Percentiles rank a stretch among this genome's conserved stretches.
Conservation (phyloP, 2,888 invertebrate genomes). For the Apodemia mormo region DNA sequence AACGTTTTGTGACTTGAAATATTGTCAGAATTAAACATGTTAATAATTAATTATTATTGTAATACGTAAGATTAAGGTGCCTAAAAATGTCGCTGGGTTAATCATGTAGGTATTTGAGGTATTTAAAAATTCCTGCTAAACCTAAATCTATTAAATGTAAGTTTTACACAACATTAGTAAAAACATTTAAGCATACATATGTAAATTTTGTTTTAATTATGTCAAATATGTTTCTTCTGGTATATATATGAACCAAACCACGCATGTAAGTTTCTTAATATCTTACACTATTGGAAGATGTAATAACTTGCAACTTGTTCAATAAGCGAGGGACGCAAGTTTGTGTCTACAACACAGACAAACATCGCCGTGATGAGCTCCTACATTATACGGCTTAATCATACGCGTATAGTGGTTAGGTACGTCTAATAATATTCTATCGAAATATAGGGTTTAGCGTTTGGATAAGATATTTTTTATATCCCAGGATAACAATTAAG, state of each 20-base stretch:
- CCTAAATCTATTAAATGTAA: too few species aligned
- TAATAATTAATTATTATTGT: too few species aligned
- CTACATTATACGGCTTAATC: slow-evolving; percentile 36
- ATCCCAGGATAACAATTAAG: slow-evolving; percentile 42
- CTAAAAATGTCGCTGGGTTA: too few species aligned
- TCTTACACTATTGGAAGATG: slow-evolving; percentile 15
- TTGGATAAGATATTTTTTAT: too few species aligned
- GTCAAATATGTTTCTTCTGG: not conserved
- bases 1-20: too few species aligned
- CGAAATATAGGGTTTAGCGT: slow-evolving; percentile 25
- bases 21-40: too few species aligned
- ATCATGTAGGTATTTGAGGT: too few species aligned
- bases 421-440: not conserved
- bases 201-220: not conserved
- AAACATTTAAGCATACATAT: too few species aligned
- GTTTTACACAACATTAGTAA: too few species aligned
- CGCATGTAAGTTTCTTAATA: slow-evolving; percentile 6
- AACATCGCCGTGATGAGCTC: slow-evolving; percentile 46
- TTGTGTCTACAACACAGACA: slow-evolving; percentile 42
- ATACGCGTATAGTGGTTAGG: slow-evolving; percentile 33
- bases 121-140: too few species aligned
- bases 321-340: slow-evolving; percentile 23
- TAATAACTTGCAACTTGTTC: slow-evolving; percentile 12
- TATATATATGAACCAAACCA: not conserved
- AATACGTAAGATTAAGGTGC: too few species aligned